A percentile compares a stretch with the other conserved stretches of the same genome.
These are phyloP conservation scores for Arrhopalites spinosus DNA, from an alignment of 2,888 invertebrate genomes.

Conservation along the genomic window DNA sequence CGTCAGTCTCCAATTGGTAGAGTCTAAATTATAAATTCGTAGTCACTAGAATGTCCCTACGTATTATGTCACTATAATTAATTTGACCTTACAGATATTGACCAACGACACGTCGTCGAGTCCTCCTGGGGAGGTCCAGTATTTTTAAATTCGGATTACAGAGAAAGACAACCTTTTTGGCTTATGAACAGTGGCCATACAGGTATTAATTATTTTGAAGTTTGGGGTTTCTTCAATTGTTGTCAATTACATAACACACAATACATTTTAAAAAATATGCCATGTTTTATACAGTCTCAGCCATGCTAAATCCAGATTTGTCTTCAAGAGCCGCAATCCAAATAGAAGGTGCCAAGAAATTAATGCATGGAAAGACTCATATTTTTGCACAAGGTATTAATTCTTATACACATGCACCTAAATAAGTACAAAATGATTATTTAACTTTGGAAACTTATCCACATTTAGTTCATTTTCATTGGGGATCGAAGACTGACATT, in stretches of 20 bases:
- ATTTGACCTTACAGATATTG: conserved; percentile 64
- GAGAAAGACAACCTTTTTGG: background rate
- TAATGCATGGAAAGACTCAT: conserved; percentile 60
- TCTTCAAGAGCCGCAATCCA: conserved; percentile 32
- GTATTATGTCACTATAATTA: too few species aligned
- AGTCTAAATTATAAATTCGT: too few species aligned
- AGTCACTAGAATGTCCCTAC: too few species aligned
- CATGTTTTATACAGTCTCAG: conserved; percentile 12
- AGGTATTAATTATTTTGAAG: conserved; percentile 4
- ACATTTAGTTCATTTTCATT: conserved; percentile 85
- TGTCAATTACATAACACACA: background rate
- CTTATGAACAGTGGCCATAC: conserved; percentile 38
- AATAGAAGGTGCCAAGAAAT: conserved; percentile 25
- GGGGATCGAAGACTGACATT: conserved; percentile 62
- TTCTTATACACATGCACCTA: too few species aligned
- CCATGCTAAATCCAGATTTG: conserved; percentile 30
- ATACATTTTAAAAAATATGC: too few species aligned
- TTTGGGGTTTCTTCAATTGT: background rate
- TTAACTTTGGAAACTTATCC: too few species aligned
- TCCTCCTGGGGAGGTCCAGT: conserved; percentile 25
- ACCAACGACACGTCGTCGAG: background rate
- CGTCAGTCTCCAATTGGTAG: background rate
- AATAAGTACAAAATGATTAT: too few species aligned
- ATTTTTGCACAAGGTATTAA: conserved; percentile 72
- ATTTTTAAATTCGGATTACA: conserved; percentile 28